Evolutionary conservation across 2,888 invertebrate species (phyloP).

Genomic region (Pycnomerus fuliginosus): DNA sequence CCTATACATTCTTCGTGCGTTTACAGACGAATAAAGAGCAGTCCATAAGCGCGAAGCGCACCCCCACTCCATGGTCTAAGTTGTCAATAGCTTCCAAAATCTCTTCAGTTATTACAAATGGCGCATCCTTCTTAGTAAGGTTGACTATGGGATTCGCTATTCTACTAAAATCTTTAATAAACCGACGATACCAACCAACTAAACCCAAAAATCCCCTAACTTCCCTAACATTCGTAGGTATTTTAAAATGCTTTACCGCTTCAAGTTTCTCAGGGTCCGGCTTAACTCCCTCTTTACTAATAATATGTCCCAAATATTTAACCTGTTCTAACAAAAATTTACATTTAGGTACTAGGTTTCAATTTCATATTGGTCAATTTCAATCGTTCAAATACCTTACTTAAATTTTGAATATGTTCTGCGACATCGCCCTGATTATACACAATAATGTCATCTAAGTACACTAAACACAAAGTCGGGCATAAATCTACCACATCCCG

Average conservation of each 20-base stretch:
- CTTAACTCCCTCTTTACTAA: constrained; percentile 4
- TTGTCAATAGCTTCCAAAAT: background rate
- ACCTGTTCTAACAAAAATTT: constrained; percentile 23
- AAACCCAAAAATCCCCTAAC: background rate
- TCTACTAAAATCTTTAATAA: background rate
- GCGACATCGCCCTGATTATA: constrained; percentile 1
- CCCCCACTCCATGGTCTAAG: too few species aligned
- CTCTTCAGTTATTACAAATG: background rate
- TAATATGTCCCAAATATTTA: constrained; percentile 22
- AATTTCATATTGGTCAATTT: constrained; percentile 26
- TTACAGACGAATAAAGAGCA: too few species aligned
- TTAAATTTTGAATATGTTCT: constrained; percentile 7
- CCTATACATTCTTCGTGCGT: too few species aligned
- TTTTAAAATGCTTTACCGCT: background rate
- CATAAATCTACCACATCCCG: too few species aligned
- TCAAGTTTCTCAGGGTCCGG: background rate
- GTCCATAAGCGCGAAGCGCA: too few species aligned
- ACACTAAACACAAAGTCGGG: constrained; percentile 29
- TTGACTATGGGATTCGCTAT: background rate
- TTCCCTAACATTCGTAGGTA: constrained; percentile 3
- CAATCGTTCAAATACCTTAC: constrained; percentile 20
- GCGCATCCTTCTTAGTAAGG: background rate
- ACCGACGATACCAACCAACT: constrained; percentile 2
- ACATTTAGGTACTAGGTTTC: constrained; percentile 26
- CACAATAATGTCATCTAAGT: constrained; percentile 12